Evolutionary conservation across 2,113 vertebrate species (phyloP), one percentile per base, ranked within the genome.

Genomic region (Trogon melanurus): DNA sequence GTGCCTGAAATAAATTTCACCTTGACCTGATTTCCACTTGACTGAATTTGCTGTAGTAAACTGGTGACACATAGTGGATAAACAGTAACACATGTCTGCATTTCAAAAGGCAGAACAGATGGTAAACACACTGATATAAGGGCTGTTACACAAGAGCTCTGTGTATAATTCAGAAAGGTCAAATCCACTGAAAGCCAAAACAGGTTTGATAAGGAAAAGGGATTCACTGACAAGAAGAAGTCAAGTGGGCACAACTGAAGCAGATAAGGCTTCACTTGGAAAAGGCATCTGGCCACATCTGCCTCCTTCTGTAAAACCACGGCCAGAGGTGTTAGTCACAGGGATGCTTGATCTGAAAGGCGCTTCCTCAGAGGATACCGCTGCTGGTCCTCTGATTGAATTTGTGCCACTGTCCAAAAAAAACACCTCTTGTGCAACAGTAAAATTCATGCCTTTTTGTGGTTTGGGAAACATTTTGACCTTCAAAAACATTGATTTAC

Each of bases 51-150:
- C 96, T 96, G 81, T 96, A 97, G 97, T 97, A 97, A 96, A 97
- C 97, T 96, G 95, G 95, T 97, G 96, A 97, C 97, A 97, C 95
- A 97, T 96, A 97, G 95, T 97, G 94, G 95, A 97, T 97, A 97
- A 97, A 96, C 95, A 97, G 88, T 93, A 94, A 97, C 94, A 91
- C 91, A 91, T 96, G 92, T 94, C 85, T 95, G 73, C 89, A 58
- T 91, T 95, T 91, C 71, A 93, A 97, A 95, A 92, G 80, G 89
- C 72, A 97, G 94, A 96, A 82, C 93, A 97, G 84, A 97, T 97
- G 96, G 95, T 92, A 97, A 97, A 95, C 91, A 93, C 81, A 93
- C 86, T 92, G 95, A 97, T 96, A 97, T 79, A 91, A 96, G 73
- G 96, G 79, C 86, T 93, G 93, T 96, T 96, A 96, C 88, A 96